A percentile compares a stretch with the other conserved stretches of the same genome.
Conservation (phyloP, 2,888 invertebrate genomes). For the Caenorhabditis panamensis region DNA sequence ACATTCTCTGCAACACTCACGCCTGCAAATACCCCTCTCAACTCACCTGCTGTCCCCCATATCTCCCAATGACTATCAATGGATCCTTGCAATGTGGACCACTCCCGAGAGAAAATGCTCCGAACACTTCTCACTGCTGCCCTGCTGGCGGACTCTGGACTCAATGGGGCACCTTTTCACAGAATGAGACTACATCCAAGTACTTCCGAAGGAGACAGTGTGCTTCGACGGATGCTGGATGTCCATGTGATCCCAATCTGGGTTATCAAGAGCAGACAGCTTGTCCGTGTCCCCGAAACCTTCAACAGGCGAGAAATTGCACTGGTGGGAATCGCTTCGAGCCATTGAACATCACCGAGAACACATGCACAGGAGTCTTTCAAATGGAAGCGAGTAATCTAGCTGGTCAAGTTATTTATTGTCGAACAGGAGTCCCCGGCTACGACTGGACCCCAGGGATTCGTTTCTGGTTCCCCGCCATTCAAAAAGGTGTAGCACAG, state of each 20-base stretch:
- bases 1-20: not conserved
- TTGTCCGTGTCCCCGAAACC: not conserved
- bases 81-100: not conserved
- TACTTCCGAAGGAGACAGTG: slow-evolving; percentile 19
- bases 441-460: too few relatives aligned
- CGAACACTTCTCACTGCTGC: slow-evolving; percentile 1
- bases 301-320: too few relatives aligned
- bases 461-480: too few relatives aligned
- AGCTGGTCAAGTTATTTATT: too few relatives aligned
- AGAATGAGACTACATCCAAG: not conserved
- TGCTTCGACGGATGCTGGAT: not conserved
- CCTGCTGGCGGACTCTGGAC: slow-evolving; percentile 7
- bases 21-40: too few relatives aligned
- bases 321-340: too few relatives aligned
- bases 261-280: not conserved
- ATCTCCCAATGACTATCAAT: not conserved
- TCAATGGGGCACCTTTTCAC: not conserved
- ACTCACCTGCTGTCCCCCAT: too few relatives aligned
- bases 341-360: not conserved
- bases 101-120: not conserved
- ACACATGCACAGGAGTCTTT: not conserved
- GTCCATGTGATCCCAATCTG: not conserved
- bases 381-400: too few relatives aligned
- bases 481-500: too few relatives aligned
- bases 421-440: too few relatives aligned